These are phyloP conservation scores for Smutsia gigantea DNA, from an alignment of 2,797 vertebrate genomes.

Conservation along the genomic window DNA sequence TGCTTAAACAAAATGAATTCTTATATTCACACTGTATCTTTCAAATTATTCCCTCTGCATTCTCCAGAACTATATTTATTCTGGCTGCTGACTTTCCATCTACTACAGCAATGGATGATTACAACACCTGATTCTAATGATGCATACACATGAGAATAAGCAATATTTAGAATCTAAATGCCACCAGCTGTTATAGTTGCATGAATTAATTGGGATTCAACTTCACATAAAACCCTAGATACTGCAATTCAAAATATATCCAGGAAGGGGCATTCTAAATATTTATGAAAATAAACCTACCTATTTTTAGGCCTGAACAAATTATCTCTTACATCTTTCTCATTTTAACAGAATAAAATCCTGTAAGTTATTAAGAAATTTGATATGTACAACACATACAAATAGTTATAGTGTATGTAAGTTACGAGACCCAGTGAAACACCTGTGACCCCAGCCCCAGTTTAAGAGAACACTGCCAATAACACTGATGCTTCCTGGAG, in stretches of 20 bases:
- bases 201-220: constrained; percentile 92
- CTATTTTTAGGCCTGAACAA: constrained; percentile 53
- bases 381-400: background rate
- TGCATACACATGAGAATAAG: constrained; percentile 90
- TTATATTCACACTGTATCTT: constrained; percentile 68
- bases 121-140: constrained; percentile 93
- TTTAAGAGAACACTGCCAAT: background rate
- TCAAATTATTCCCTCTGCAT: constrained; percentile 66
- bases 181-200: constrained; percentile 92
- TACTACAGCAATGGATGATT: constrained; percentile 91
- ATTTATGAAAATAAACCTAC: constrained; percentile 66
- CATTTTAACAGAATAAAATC: constrained; percentile 56
- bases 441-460: background rate
- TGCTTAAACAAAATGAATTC: constrained; percentile 56
- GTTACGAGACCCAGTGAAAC: background rate
- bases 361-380: background rate
- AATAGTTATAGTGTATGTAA: background rate
- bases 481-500: background rate
- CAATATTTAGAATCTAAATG: constrained; percentile 93
- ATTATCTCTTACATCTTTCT: background rate
- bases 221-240: constrained; percentile 82
- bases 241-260: constrained; percentile 87
- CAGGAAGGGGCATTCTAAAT: constrained; percentile 86
- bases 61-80: constrained; percentile 83
- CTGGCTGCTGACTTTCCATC: constrained; percentile 90